Percentiles rank a stretch among this genome's conserved stretches.
phyloP scores from a whole-genome alignment of 2,888 invertebrate genomes.

The Nectonema munidae region DNA sequence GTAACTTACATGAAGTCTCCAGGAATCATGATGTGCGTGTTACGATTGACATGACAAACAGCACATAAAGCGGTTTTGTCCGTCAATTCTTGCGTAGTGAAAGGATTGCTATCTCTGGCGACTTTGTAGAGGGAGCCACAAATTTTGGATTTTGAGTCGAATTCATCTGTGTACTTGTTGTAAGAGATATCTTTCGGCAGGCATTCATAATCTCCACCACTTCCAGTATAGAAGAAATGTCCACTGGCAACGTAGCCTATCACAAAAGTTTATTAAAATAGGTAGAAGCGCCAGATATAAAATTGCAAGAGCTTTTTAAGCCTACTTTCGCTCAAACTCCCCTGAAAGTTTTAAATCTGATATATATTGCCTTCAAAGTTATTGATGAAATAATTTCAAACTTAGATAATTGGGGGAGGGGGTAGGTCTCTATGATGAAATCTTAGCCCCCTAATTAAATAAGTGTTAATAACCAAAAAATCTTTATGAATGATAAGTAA shows the following conservation, averaged over 20 bases:
- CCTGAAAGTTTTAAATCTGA: too few species aligned
- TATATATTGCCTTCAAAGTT: too few species aligned
- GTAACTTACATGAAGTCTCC: conserved; percentile 9
- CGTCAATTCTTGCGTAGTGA: too few species aligned
- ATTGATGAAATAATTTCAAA: too few species aligned
- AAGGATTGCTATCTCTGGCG: neutral
- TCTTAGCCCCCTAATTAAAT: too few species aligned
- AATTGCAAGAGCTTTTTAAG: too few species aligned
- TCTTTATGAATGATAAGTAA: too few species aligned
- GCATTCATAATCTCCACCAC: conserved; percentile 10
- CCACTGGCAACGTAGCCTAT: conserved; percentile 10
- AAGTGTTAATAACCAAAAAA: too few species aligned
- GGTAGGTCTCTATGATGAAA: too few species aligned
- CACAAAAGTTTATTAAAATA: neutral
- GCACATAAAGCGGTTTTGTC: conserved; percentile 8
- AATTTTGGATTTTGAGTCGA: conserved; percentile 10
- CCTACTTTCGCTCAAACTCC: too few species aligned
- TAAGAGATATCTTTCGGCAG: conserved; percentile 9
- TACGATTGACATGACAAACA: conserved; percentile 2
- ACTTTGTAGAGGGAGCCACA: conserved; percentile 9
- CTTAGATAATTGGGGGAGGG: too few species aligned
- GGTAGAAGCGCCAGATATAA: too few species aligned
- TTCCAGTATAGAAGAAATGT: conserved; percentile 11
- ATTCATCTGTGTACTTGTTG: conserved; percentile 8
- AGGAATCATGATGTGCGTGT: neutral